Base-by-base conservation (phyloP, 2,113 vertebrate species). In the Rhegmatorhina hoffmannsi region DNA sequence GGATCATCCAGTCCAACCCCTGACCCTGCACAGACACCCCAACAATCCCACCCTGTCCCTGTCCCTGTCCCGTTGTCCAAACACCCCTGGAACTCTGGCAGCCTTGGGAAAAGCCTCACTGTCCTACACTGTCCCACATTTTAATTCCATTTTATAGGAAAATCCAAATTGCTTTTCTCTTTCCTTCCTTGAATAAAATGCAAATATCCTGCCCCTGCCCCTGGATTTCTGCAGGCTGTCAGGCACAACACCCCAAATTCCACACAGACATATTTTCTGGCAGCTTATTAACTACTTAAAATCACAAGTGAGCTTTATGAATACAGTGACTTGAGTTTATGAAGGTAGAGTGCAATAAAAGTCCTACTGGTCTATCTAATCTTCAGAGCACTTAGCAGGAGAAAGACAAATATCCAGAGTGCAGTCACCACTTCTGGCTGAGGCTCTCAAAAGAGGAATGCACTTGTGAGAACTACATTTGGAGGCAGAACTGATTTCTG, bases 31-130 rank as follows among this genome's bases (percentile, higher is more conserved):
- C 36, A 67, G 44, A 59, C 26, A 5, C 7, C 31, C 36, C 77
- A 74, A 20, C 21, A 89, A 38, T 7, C 44, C 59, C 86, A 66
- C 31, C n/a, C 67, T 31, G 17, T 0, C 7, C 34, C 67, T 31
- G 17, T 0, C 7, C 34, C 0, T 31, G 17, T 0, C 7, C 34
- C 58, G 0, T 0, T 43, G 13, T 26, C 50, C 43, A 33, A 73
- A 9, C 2, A 0, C 25, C 23, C 7, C 67, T 26, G 31, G 76
- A 64, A 34, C 43, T 72, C 49, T 49, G 75, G 58, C 29, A 49
- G 85, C 56, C 49, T 17, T 1, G 1, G 29, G 17, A 13, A 49
- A 49, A 47, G 26, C 26, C n/a, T 17, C 3, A 4, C 28, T 40
- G 24, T n/a, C 20, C 56, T n/a, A 13, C n/a, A 34, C 21, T 40